These are phyloP conservation scores for Araneus ventricosus DNA, from an alignment of 1,140 invertebrate genomes.

Conservation along the genomic window DNA sequence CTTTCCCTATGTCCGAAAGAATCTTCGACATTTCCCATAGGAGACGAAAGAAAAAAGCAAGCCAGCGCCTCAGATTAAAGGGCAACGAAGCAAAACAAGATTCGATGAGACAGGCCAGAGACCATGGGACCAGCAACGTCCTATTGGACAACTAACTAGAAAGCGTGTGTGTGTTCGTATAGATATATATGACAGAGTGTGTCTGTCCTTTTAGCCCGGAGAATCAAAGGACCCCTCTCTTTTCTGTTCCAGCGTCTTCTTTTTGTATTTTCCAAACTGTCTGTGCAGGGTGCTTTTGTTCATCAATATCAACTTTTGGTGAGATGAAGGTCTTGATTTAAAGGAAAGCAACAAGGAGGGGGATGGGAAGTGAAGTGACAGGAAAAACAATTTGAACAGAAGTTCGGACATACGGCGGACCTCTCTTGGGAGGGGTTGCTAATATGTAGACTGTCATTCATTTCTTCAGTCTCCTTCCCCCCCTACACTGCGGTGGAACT, in stretches of 20 bases:
- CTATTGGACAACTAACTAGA: slow-evolving; percentile 65
- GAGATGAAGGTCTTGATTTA: slow-evolving; percentile 64
- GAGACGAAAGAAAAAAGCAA: slow-evolving; percentile 7
- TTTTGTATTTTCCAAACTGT: slow-evolving; percentile 46
- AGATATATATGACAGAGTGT: slow-evolving; percentile 33
- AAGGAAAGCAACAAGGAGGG: neutral
- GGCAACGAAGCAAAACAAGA: slow-evolving; percentile 46
- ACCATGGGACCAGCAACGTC: neutral
- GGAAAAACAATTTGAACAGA: slow-evolving; percentile 21
- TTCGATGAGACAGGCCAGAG: slow-evolving; percentile 56
- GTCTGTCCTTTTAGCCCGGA: neutral
- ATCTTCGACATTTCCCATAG: slow-evolving; percentile 50
- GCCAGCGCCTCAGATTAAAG: slow-evolving; percentile 43
- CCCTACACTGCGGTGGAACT: neutral
- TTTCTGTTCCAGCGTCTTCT: neutral
- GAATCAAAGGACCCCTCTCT: neutral
- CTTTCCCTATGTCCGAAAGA: neutral
- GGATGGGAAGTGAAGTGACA: slow-evolving; percentile 33
- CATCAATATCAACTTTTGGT: slow-evolving; percentile 66
- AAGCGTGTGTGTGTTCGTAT: neutral
- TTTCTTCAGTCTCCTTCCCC: neutral
- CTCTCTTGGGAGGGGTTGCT: slow-evolving; percentile 34
- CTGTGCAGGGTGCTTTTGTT: slow-evolving; percentile 20
- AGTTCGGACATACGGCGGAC: slow-evolving; percentile 41
- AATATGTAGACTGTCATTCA: slow-evolving; percentile 59